Conservation (phyloP, 2,113 vertebrate genomes). For the Corythornis vintsioides region DNA sequence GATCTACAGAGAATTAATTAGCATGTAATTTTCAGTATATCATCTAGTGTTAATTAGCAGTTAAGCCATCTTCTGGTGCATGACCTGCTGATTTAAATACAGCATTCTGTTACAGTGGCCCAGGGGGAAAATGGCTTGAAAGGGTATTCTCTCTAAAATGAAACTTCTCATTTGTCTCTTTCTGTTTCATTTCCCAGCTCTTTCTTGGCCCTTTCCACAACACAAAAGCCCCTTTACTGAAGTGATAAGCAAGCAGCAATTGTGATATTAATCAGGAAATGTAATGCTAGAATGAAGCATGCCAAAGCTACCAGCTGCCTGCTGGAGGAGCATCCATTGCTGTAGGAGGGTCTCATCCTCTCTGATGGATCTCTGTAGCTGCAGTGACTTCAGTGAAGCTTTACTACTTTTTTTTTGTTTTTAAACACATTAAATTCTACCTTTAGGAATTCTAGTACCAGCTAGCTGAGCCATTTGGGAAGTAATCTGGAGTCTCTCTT, state of each 20-base stretch:
- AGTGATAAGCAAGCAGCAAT: not conserved
- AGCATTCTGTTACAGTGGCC: slow-evolving; percentile 44
- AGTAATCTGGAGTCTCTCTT: not conserved
- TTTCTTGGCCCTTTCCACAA: not conserved
- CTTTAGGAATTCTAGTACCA: not conserved
- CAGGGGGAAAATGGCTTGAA: slow-evolving; percentile 45
- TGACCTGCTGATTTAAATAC: slow-evolving; percentile 70
- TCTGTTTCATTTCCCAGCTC: not conserved
- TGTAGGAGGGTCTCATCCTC: not conserved
- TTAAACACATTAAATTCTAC: not conserved
- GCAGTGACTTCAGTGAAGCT: not conserved
- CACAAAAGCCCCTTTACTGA: not conserved
- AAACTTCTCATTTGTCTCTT: not conserved
- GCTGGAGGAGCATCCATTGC: rapidly evolving
- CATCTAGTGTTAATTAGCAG: slow-evolving; percentile 72
- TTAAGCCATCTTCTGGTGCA: slow-evolving; percentile 58
- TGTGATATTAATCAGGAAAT: not conserved
- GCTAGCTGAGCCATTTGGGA: not conserved
- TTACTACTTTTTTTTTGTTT: not conserved
- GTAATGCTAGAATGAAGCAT: not conserved
- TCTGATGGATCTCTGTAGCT: not conserved
- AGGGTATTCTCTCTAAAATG: slow-evolving; percentile 31
- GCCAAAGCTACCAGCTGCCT: not conserved
- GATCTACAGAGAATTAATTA: slow-evolving; percentile 73
- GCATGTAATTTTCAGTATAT: slow-evolving; percentile 70